Conservation (phyloP, 2,113 vertebrate genomes). For the Triplophysa tibetana region DNA sequence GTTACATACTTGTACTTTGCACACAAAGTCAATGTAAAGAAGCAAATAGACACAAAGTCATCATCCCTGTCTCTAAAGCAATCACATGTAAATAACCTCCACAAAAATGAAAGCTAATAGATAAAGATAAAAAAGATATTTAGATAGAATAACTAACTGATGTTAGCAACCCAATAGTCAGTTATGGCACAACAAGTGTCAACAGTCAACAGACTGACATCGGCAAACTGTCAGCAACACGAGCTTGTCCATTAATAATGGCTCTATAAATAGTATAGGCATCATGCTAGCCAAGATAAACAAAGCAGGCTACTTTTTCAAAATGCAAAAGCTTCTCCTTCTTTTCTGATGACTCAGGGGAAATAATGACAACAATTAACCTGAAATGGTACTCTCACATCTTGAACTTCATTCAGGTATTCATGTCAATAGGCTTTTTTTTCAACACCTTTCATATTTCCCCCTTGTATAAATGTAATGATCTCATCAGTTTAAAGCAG, state of each 20-base stretch:
- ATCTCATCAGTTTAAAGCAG: no score
- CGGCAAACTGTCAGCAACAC: not conserved
- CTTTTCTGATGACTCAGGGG: not conserved
- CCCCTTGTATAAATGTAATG: no score
- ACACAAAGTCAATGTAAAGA: no score
- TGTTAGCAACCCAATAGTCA: no score
- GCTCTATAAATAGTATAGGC: constrained; percentile 11
- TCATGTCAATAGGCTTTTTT: not conserved
- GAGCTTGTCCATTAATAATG: constrained; percentile 18
- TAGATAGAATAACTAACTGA: no score
- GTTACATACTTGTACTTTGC: no score
- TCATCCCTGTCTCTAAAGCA: no score
- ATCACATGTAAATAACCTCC: no score
- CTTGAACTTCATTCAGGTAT: not conserved
- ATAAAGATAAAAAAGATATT: no score
- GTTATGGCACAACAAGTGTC: no score
- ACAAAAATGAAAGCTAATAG: no score
- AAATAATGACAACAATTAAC: not conserved
- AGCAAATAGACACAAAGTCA: no score
- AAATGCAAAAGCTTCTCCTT: not conserved
- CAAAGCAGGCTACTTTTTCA: not conserved
- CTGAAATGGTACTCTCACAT: not conserved
- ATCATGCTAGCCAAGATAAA: not conserved
- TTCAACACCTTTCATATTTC: not conserved
- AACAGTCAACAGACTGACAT: not conserved